A percentile compares a stretch with the other conserved stretches of the same genome.
These are phyloP conservation scores for Scolopax mira DNA, from an alignment of 2,113 vertebrate species.

Conservation along the genomic window DNA sequence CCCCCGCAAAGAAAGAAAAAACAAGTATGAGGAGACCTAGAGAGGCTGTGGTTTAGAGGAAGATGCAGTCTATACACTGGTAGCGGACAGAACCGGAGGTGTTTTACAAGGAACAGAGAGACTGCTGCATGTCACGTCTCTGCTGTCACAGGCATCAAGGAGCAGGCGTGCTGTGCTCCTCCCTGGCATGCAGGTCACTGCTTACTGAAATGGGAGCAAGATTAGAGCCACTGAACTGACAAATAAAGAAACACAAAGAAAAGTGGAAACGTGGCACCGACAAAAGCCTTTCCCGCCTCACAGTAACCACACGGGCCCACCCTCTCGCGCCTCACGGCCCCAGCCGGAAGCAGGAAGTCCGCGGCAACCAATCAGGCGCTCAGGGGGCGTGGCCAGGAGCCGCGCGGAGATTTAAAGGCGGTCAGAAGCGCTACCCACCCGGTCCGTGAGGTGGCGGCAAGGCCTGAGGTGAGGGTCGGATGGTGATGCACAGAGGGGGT, in stretches of 20 bases:
- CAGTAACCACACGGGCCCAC: not conserved
- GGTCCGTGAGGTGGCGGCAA: too few relatives aligned
- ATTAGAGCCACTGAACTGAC: not conserved
- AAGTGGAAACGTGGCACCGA: not conserved
- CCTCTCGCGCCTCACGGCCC: not conserved
- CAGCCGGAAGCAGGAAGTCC: too few relatives aligned
- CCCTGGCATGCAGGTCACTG: not conserved
- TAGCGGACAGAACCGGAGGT: not conserved
- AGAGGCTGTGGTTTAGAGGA: not conserved
- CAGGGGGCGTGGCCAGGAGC: too few relatives aligned
- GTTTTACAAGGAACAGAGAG: not conserved
- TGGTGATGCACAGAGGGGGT: too few relatives aligned
- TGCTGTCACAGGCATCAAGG: not conserved
- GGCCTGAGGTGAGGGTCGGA: too few relatives aligned
- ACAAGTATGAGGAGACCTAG: not conserved
- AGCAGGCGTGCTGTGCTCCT: not conserved
- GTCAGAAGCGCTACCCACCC: too few relatives aligned
- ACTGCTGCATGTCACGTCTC: not conserved
- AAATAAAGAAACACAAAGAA: not conserved
- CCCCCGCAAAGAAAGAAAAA: not conserved
- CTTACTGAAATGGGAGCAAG: not conserved
- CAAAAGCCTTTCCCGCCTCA: not conserved
- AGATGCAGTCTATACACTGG: not conserved
- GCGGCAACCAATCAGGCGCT: too few relatives aligned
- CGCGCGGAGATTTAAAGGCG: too few relatives aligned